Evolutionary conservation across 2,888 invertebrate genomes (phyloP), one percentile per base, ranked within the genome.

Genomic region (Herminia tarsipennalis): DNA sequence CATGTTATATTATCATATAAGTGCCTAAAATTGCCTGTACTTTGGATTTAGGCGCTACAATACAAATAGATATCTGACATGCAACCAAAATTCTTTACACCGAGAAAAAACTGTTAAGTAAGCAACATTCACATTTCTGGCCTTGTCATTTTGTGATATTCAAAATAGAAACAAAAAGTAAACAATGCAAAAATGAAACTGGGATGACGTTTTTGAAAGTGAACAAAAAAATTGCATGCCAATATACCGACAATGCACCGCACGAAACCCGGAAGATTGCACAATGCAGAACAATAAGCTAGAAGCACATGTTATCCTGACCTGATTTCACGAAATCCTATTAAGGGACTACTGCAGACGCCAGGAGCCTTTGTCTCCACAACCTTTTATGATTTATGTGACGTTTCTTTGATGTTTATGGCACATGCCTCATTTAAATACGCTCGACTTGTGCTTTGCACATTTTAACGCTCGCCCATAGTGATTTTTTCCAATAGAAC

Each of bases 221-320:
- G 29, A 32, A 61, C 69, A 88, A 88, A 88, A 88, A 89, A 88
- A 66, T 85, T 79, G 88, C 88, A 87, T 82, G 80, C 75, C 71
- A 54, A 74, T 76, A 59, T 57, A 35, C 50, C 61, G 60, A 86
- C 83, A 84, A 85, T 78, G 70, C 77, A 67, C 34, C 59, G 66
- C 67, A 66, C 52, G 56, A 72, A 78, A 83, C 83, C 88, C 88
- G 88, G 88, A 89, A 90, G 88, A 83, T 88, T 89, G 86, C 78
- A 89, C 85, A 90, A 89, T 76, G 68, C 63, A 34, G 56, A 70
- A 81, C 81, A 80, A 86, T 75, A 71, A 64, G 58, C 56, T 71
- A 69, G 81, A 73, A 80, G 83, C 91, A 91, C 90, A 90, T 91
- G 90, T 90, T 87, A 87, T 86, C 77, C 85, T 89, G 89, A 89